A percentile compares a stretch with the other conserved stretches of the same genome.
Evolutionary conservation across 2,797 vertebrate species (phyloP).

Genomic region (Chrysocyon brachyurus): DNA sequence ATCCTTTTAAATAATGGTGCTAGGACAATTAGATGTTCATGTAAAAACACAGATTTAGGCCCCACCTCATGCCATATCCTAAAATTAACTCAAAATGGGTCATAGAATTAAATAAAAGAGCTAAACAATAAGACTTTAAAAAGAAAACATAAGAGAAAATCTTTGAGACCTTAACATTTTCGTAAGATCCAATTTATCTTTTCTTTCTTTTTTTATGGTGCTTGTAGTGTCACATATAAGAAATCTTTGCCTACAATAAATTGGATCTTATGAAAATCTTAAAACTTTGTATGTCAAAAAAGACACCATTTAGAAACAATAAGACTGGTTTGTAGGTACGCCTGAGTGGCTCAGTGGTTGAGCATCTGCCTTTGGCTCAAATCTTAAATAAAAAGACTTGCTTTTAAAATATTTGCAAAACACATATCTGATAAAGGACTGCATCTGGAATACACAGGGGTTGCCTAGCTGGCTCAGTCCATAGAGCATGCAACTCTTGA

Average conservation of each 20-base stretch:
- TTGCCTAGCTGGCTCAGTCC: neutral
- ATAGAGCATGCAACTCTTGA: neutral
- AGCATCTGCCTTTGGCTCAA: too few relatives aligned
- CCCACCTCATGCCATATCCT: neutral
- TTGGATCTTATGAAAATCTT: neutral
- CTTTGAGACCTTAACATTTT: neutral
- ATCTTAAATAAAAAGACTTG: neutral
- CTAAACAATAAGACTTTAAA: slow-evolving; percentile 1
- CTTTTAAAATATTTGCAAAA: slow-evolving; percentile 10
- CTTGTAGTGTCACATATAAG: too few relatives aligned
- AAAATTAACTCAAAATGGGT: neutral
- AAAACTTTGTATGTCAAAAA: slow-evolving; percentile 13
- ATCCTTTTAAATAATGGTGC: neutral
- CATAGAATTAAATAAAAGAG: neutral
- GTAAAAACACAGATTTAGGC: neutral
- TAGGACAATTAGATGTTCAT: neutral
- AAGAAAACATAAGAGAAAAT: neutral
- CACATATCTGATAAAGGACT: neutral
- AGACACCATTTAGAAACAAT: neutral
- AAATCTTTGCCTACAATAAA: too few relatives aligned
- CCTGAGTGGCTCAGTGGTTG: too few relatives aligned
- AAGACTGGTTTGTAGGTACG: neutral
- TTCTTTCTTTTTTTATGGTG: too few relatives aligned
- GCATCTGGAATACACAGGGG: neutral
- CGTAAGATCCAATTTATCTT: too few relatives aligned